Percentiles rank a stretch among this genome's conserved stretches.
phyloP scores from a whole-genome alignment of 1,140 invertebrate species.

The Megalonaias nervosa region DNA sequence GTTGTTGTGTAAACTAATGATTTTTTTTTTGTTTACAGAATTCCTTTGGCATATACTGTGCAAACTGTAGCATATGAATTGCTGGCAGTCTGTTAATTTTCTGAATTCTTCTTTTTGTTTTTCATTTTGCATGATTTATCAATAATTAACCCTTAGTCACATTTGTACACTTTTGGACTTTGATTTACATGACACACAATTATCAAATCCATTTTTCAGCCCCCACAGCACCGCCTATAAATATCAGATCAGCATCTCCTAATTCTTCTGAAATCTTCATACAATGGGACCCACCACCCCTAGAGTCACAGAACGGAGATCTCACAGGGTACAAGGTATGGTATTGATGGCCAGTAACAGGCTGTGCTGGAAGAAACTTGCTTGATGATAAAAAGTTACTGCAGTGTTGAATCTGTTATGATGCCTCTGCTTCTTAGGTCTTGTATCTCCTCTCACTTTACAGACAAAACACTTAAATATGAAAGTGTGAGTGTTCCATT shows the following conservation, averaged over 20 bases:
- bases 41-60: too few species aligned
- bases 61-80: too few species aligned
- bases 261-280: conserved; percentile 93
- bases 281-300: conserved; percentile 87
- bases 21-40: too few species aligned
- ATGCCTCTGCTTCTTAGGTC: too few species aligned
- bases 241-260: conserved; percentile 81
- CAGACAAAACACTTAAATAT: neutral
- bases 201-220: conserved; percentile 72
- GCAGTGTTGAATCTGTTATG: neutral
- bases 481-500: neutral
- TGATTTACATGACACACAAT: neutral
- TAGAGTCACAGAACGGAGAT: conserved; percentile 91
- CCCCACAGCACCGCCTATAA: conserved; percentile 90
- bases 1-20: too few species aligned
- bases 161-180: neutral
- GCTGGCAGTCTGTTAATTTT: neutral
- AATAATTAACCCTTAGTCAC: neutral
- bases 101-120: neutral
- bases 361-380: neutral
- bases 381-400: neutral
- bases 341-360: neutral
- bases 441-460: too few species aligned
- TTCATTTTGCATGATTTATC: neutral
- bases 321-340: conserved; percentile 91